Base-by-base conservation (phyloP, 2,888 invertebrate species). In the Stenoptilia bipunctidactyla region DNA sequence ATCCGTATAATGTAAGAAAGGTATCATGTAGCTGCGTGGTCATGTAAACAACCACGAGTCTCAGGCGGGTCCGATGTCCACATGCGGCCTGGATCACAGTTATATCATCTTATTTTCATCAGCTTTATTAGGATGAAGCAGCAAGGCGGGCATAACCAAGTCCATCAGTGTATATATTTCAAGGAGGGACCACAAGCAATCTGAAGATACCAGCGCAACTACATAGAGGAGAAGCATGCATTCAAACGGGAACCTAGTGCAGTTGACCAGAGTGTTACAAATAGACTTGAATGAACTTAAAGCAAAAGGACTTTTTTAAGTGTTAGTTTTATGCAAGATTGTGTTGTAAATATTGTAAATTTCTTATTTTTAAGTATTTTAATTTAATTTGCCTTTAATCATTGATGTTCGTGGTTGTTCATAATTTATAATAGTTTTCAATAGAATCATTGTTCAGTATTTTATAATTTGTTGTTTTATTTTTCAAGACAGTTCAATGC, bases 11-110 rank as follows among this genome's bases (percentile, higher is more conserved):
- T 64, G 62, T 66, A 61, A 55, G 66, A 56, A 20, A 20, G 20
- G 64, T 74, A 59, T 56, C 63, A 51, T 68, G 56, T 59, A 63
- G 61, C 58, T 80, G 82, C 65, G 77, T 68, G 65, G 66, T 80
- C 49, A 80, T 79, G 73, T 82, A 69, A n/a, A 76, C 45, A 43
- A 46, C 61, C 55, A 56, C 53, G 12, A n/a, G 57, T 43, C 43
- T 52, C 55, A 54, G 53, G 67, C 60, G 61, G 61, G 54, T 56
- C 54, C 15, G 15, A 30, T 59, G 54, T 55, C 54, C 9, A 15
- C 53, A 52, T 48, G 55, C 58, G 56, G 51, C 58, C 61, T 58
- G 55, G 53, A 48, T 57, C 56, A 52, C 59, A 56, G 57, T 53
- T 53, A 67, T 63, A 53, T 61, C 63, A 64, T 65, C 61, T 62